phyloP scores from a whole-genome alignment of 2,888 invertebrate genomes.

The Melanophora roralis region DNA sequence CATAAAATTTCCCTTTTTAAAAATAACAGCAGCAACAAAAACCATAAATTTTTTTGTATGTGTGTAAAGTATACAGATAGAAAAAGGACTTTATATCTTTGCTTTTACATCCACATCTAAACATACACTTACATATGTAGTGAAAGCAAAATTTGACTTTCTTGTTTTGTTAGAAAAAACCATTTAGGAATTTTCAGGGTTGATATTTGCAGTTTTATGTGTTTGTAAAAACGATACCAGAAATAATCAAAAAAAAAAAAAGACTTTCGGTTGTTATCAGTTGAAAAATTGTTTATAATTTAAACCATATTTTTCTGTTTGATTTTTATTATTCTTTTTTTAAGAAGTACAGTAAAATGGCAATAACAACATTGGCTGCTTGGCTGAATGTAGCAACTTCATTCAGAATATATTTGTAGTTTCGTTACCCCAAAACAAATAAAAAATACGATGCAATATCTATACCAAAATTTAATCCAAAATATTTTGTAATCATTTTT shows the following conservation, averaged over 20 bases:
- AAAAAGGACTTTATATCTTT: conserved; percentile 22
- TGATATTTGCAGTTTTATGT: conserved; percentile 44
- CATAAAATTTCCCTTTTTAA: conserved; percentile 45
- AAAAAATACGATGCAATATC: conserved; percentile 59
- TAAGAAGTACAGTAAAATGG: conserved; percentile 3
- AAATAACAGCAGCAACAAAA: conserved; percentile 23
- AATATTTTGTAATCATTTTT: conserved; percentile 33
- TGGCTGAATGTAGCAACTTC: background rate
- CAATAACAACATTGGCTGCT: background rate
- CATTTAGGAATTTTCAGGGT: conserved; percentile 57
- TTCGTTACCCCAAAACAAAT: conserved; percentile 56
- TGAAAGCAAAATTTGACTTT: conserved; percentile 47
- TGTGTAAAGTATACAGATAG: conserved; percentile 1
- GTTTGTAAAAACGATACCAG: background rate
- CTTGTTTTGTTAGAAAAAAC: conserved; percentile 35
- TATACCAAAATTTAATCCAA: conserved; percentile 57
- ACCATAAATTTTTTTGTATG: conserved; percentile 44
- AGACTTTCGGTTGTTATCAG: conserved; percentile 53
- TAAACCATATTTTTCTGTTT: conserved; percentile 41
- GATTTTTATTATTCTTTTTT: no score
- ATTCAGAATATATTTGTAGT: conserved; percentile 28
- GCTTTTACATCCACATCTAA: background rate
- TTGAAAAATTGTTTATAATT: conserved; percentile 59
- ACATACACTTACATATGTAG: no score
- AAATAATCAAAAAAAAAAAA: conserved; percentile 5